These are phyloP conservation scores for Bugula neritina DNA, from an alignment of 2,888 invertebrate species.

Conservation along the genomic window DNA sequence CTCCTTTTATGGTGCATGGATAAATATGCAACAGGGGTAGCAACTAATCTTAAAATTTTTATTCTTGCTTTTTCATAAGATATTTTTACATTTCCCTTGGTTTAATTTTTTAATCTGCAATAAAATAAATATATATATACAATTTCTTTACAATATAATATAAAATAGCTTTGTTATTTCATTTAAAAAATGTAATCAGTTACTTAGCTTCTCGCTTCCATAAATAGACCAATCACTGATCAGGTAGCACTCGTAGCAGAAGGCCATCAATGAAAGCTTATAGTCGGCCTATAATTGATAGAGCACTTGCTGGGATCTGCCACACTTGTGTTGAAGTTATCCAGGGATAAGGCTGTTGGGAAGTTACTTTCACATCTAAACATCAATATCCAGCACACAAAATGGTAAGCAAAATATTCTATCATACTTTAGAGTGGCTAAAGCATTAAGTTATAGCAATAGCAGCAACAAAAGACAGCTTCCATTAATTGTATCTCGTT, in stretches of 20 bases:
- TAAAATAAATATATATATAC: no score
- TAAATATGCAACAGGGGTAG: neutral
- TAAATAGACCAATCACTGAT: neutral
- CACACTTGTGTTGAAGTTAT: constrained; percentile 22
- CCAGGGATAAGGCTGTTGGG: neutral
- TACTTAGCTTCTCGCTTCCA: neutral
- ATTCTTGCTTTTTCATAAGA: no score
- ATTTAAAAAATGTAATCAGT: neutral
- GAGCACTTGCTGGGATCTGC: neutral
- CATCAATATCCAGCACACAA: no score
- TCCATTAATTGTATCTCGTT: no score
- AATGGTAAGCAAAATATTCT: neutral
- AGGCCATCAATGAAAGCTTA: constrained; percentile 10
- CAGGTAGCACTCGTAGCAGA: neutral
- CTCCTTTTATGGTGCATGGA: neutral
- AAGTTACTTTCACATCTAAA: neutral
- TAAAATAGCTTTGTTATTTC: neutral
- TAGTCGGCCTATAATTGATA: neutral
- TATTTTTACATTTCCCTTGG: no score
- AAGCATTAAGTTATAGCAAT: no score
- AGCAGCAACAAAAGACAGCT: no score
- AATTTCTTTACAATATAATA: neutral
- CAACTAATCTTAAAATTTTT: neutral
- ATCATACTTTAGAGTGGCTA: no score
- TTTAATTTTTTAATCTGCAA: no score